Conservation (phyloP, 2,888 invertebrate species). For the Nemurella pictetii region DNA sequence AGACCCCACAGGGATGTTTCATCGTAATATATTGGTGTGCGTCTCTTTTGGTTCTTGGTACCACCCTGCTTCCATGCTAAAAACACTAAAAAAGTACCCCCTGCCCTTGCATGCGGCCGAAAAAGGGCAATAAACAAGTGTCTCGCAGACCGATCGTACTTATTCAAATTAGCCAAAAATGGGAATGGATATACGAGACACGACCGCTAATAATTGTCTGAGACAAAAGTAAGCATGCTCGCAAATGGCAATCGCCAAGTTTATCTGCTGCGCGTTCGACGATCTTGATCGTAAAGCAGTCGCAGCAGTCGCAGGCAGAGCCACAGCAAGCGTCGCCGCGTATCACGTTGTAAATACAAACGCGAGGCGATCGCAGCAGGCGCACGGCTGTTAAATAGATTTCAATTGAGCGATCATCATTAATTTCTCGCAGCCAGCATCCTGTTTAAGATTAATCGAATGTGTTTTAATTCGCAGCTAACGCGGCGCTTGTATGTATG, state of each 20-base stretch:
- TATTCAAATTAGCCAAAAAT: constrained; percentile 25
- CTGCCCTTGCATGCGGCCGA: not conserved
- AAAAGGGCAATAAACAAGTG: constrained; percentile 7
- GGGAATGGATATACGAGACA: not conserved
- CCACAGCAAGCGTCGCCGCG: not conserved
- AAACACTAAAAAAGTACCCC: not conserved
- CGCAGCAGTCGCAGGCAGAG: not conserved
- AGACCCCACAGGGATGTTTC: constrained; percentile 12
- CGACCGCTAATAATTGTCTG: constrained; percentile 16
- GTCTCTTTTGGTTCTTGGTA: not conserved
- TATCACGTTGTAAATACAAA: not conserved
- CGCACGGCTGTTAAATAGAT: constrained; percentile 5
- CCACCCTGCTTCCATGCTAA: not conserved
- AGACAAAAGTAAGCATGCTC: not conserved
- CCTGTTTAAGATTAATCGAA: not conserved
- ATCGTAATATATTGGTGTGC: constrained; percentile 16
- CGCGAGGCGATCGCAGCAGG: not conserved
- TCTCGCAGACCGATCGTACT: constrained; percentile 13
- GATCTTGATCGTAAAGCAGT: constrained; percentile 24
- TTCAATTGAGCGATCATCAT: constrained; percentile 13
- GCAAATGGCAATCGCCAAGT: not conserved
- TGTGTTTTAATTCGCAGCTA: not conserved
- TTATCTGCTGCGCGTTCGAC: constrained; percentile 5
- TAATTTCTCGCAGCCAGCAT: not conserved
- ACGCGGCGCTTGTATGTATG: not conserved